Evolutionary conservation across 2,113 vertebrate species (phyloP).

Genomic region (Numenius arquata): DNA sequence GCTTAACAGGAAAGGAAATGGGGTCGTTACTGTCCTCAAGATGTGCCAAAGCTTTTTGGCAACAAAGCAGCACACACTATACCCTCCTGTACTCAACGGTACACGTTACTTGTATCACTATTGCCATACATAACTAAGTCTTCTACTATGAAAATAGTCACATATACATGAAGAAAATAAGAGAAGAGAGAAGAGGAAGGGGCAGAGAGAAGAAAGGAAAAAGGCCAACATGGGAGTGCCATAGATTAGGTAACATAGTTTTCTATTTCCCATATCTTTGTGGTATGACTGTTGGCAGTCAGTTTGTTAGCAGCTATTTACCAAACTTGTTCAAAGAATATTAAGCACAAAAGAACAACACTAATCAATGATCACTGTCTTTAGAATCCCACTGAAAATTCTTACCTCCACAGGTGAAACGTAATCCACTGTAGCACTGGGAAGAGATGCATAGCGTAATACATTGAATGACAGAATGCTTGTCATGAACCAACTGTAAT

Average conservation of each 20-base stretch:
- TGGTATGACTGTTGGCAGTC: neutral
- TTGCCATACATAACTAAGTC: neutral
- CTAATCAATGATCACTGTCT: neutral
- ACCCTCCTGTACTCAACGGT: neutral
- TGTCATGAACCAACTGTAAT: neutral
- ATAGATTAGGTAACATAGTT: neutral
- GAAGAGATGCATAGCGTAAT: neutral
- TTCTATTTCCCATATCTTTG: neutral
- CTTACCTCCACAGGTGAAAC: neutral
- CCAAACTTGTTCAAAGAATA: neutral
- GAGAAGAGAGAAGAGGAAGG: neutral
- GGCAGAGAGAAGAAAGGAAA: neutral
- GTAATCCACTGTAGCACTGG: neutral
- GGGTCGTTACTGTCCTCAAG: accelerated
- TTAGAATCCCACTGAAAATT: neutral
- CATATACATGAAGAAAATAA: neutral
- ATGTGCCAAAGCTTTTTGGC: neutral
- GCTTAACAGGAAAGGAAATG: neutral
- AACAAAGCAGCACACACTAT: neutral
- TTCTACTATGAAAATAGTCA: neutral
- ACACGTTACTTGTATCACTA: neutral
- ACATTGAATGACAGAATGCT: neutral
- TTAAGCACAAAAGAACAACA: neutral
- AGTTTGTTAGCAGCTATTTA: neutral
- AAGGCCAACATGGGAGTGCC: accelerated